Conservation (phyloP, 2,113 vertebrate genomes). For the Ictalurus punctatus region DNA sequence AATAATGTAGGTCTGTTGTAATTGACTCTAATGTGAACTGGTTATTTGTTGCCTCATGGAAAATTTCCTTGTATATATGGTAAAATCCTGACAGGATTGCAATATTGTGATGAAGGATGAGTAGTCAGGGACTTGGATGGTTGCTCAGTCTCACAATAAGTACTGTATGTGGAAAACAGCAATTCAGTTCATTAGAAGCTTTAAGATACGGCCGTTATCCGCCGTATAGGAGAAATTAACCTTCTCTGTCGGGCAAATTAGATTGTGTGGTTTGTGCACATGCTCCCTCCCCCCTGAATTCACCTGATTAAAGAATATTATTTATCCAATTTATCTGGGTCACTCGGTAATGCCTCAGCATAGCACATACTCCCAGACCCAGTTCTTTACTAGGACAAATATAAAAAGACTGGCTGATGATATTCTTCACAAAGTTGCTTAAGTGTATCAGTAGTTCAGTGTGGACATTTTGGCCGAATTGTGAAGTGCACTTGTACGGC, state of each 20-base stretch:
- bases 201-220: constrained; percentile 44
- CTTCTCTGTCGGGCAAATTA: constrained; percentile 67
- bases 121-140: not conserved
- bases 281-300: constrained; percentile 59
- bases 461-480: not conserved
- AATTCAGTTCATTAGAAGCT: constrained; percentile 51
- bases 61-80: not conserved
- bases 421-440: not conserved
- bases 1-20: constrained; percentile 33
- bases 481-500: not conserved
- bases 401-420: constrained; percentile 35
- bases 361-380: constrained; percentile 30
- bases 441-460: not conserved
- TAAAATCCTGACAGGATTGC: constrained; percentile 4
- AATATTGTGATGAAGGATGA: not conserved
- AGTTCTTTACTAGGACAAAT: constrained; percentile 50
- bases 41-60: constrained; percentile 16
- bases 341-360: constrained; percentile 56
- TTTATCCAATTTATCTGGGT: constrained; percentile 67
- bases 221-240: constrained; percentile 66
- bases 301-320: constrained; percentile 59
- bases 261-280: constrained; percentile 59
- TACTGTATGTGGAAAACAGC: constrained; percentile 30
- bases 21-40: constrained; percentile 25
- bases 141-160: not conserved